Conservation (phyloP, 2,888 invertebrate genomes). For the Phragmatobia fuliginosa region DNA sequence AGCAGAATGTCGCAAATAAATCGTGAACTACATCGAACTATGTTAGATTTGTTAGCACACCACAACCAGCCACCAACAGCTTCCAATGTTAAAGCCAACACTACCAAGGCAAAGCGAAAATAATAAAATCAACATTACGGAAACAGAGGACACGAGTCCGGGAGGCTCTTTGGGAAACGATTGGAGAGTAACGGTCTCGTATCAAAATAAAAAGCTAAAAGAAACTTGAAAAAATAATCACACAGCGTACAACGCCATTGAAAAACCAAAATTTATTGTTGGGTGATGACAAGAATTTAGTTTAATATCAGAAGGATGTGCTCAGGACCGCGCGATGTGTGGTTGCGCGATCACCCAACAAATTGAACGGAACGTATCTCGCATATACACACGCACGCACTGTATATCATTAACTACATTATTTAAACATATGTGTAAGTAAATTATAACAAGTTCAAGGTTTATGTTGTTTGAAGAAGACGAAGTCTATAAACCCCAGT, state of each 20-base stretch:
- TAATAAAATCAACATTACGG: constrained; percentile 84
- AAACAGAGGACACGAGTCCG: constrained; percentile 83
- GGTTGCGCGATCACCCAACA: constrained; percentile 82
- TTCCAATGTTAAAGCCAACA: constrained; percentile 83
- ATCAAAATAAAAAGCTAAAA: constrained; percentile 74
- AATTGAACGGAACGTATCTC: constrained; percentile 67
- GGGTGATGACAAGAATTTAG: constrained; percentile 74
- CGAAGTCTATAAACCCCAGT: neutral
- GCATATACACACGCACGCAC: constrained; percentile 71
- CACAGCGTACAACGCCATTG: constrained; percentile 83
- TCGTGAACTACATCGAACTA: constrained; percentile 65
- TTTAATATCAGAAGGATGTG: constrained; percentile 58
- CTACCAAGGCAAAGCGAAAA: constrained; percentile 85
- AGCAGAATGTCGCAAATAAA: constrained; percentile 79
- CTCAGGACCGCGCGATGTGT: constrained; percentile 70
- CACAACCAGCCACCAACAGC: constrained; percentile 79
- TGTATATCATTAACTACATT: neutral
- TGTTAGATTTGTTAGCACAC: constrained; percentile 86
- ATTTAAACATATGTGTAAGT: neutral
- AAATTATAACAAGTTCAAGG: neutral
- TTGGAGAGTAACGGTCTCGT: constrained; percentile 60
- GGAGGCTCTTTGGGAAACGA: constrained; percentile 77
- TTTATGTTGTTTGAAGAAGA: neutral
- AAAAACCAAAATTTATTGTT: constrained; percentile 80
- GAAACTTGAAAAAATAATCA: constrained; percentile 75